Evolutionary conservation across 2,113 vertebrate genomes (phyloP).

Genomic region (Pavo muticus): DNA sequence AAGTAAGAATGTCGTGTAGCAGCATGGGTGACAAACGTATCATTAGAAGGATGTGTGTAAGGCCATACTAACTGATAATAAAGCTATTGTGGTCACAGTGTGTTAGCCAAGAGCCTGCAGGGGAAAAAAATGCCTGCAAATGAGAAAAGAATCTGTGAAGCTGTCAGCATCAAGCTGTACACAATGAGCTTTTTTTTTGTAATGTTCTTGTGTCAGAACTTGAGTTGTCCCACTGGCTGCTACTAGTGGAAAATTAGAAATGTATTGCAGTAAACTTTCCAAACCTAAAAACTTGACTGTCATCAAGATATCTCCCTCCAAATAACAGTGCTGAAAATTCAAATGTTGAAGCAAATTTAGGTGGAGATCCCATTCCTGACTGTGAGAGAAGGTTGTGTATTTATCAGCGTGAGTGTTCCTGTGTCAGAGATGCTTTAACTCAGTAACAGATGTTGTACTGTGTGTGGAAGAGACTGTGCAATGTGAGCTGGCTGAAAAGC

Average conservation of each 20-base stretch:
- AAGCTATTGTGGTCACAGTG: neutral
- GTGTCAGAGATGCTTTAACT: slow-evolving; percentile 70
- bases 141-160: slow-evolving; percentile 79
- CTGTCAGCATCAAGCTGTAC: slow-evolving; percentile 64
- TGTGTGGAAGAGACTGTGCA: slow-evolving; percentile 65
- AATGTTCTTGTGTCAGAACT: neutral
- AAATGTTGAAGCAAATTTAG: neutral
- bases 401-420: neutral
- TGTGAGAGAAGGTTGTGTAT: neutral
- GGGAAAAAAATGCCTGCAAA: neutral
- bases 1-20: neutral
- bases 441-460: slow-evolving; percentile 77
- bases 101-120: neutral
- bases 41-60: neutral
- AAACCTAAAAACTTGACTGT: neutral
- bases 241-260: neutral
- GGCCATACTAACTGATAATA: neutral
- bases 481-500: slow-evolving; percentile 70
- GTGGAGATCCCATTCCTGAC: neutral
- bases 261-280: neutral
- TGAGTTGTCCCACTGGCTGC: neutral
- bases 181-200: slow-evolving; percentile 12
- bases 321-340: neutral
- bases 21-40: rapidly evolving
- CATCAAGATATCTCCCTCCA: neutral